Base-by-base conservation (phyloP, 2,113 vertebrate species). In the Oryzias celebensis region DNA sequence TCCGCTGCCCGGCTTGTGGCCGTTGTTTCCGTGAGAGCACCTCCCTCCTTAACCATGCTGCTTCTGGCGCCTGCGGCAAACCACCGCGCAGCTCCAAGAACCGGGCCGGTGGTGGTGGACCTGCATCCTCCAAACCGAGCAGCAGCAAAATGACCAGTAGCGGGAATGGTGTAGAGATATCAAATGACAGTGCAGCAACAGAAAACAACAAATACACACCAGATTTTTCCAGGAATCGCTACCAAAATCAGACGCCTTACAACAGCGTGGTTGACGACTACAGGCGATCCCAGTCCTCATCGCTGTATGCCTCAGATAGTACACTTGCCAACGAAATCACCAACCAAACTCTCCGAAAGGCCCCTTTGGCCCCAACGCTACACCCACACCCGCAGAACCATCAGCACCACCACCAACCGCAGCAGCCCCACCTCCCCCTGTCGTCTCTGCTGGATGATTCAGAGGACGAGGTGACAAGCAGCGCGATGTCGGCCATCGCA, bases 41-140 rank as follows among this genome's bases (percentile, higher is more conserved):
- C 5, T 96, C 95, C 2, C 91, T 97, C 0, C 88, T 96, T n/a
- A 95, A 95, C 71, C 96, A 96, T 41, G 95, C 95, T 17, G 93
- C 94, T 0, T 93, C 94, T 0, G 95, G 95, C 0, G 91, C 92
- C 14, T 92, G 92, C 42, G 91, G 91, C 1, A 93, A 93, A 76
- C 92, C 92, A 0, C 82, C 86, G 0, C 82, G 88, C 4, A 87
- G 69, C 14, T 85, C 88, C 2, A 87, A 88, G 55, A 76, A 45
- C 65, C 67, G 81, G 20, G 4, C 41, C 13, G 3, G 48, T 36
- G 14, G 46, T 0, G 60, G 52, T 1, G 64, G 65, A 3, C 43
- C 68, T 0, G 16, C 44, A 0, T 64, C 78, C 0, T 65, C 82
- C 31, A 73, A 68, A 62, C 54, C 70, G 0, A 80, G 87, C 71